Percentiles rank a stretch among this genome's conserved stretches.
phyloP scores from a whole-genome alignment of 2,797 vertebrate genomes.

The Enteromius argenteus region DNA sequence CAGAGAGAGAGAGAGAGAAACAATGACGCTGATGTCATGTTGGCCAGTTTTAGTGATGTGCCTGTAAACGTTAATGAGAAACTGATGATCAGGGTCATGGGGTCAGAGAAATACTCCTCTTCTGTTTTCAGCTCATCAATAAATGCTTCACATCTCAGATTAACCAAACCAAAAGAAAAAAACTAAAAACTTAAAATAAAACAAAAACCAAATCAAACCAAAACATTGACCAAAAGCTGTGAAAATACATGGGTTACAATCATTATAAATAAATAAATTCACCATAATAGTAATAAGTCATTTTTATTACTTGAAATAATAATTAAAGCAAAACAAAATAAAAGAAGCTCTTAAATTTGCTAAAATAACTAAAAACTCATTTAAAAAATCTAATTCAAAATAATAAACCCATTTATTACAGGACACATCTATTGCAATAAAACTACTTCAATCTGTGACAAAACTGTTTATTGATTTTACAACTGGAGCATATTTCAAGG shows the following conservation, averaged over 20 bases:
- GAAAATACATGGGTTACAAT: no score
- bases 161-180: neutral
- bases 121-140: constrained; percentile 61
- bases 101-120: constrained; percentile 65
- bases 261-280: no score
- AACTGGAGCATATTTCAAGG: neutral
- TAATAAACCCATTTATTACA: neutral
- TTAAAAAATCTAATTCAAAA: neutral
- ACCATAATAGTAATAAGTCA: no score
- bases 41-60: neutral
- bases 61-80: constrained; percentile 62
- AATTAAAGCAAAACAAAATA: no score
- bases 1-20: neutral
- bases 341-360: no score
- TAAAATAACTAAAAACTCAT: neutral
- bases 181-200: no score
- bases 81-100: constrained; percentile 59
- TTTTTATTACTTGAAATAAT: no score
- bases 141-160: constrained; percentile 48
- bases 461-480: neutral
- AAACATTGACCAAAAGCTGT: no score
- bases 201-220: no score
- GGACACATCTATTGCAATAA: neutral
- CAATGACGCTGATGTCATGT: neutral
- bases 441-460: neutral